Base-by-base conservation (phyloP, 2,113 vertebrate species). In the Anolis carolinensis region DNA sequence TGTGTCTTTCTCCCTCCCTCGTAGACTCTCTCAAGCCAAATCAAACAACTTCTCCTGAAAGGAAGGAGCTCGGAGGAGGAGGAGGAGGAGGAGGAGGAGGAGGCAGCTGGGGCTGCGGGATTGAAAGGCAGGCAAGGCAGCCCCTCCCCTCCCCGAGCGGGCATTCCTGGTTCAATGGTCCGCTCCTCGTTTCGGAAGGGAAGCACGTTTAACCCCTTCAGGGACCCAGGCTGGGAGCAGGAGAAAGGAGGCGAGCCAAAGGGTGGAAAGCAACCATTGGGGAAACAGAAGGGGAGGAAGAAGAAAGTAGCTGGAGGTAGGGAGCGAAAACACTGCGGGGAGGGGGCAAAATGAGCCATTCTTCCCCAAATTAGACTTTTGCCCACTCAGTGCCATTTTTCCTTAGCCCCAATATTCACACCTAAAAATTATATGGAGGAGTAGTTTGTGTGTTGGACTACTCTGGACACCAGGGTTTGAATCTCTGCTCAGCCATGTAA, bases 131-230 rank as follows among this genome's bases (percentile, higher is more conserved):
- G 81, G 92, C 86, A 70, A 79, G 81, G 90, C 88, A 87, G 75
- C 30, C 90, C 82, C 86, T 94, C 93, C 88, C 88, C 76, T 82
- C 88, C 65, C 88, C 94, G 92, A 96, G 94, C 96, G 95, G 96
- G 85, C 93, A 84, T 87, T 90, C 91, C 88, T 90, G 93, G 78
- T 89, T 96, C 90, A 92, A 93, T 94, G 91, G 95, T 91, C 90
- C 86, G 80, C 88, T 82, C 85, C 86, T 92, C 94, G 91, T 81
- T 7, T 86, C 74, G 81, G 87, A 92, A 79, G 90, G 92, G 88
- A 92, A 89, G 94, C 85, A 86, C 91, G 92, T 92, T 95, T 95
- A 95, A 96, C 96, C 94, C 94, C 79, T 88, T 82, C 36, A 3
- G 10, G 91, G 85, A 67, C 25, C 9, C 7, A 6, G 21, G 44